phyloP scores from a whole-genome alignment of 23 tunicate genomes.

The Trididemnum clinides region DNA sequence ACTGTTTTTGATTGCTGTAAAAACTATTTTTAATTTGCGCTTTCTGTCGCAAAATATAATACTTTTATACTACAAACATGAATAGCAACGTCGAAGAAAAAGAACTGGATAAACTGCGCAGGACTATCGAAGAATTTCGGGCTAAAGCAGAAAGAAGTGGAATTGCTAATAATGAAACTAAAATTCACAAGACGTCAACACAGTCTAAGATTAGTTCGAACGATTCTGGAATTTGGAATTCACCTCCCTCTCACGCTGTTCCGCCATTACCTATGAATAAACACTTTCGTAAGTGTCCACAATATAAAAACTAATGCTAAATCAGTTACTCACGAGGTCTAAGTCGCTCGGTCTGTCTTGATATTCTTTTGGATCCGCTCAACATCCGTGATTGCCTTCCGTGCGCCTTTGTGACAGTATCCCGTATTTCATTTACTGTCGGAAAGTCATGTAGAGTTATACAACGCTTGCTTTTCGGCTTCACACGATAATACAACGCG shows the following conservation, averaged over 20 bases:
- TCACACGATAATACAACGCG: too few species aligned
- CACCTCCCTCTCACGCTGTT: conserved; percentile 19
- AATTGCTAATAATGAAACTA: conserved; percentile 21
- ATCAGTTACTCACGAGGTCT: too few species aligned
- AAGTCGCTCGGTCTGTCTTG: not conserved
- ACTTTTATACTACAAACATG: conserved; percentile 4
- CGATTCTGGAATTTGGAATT: conserved; percentile 31
- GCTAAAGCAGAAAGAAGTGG: conserved; percentile 75
- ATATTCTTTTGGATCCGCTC: not conserved
- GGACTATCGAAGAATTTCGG: conserved; percentile 81
- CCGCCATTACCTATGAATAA: conserved; percentile 17
- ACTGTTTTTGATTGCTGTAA: too few species aligned
- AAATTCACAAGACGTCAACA: conserved; percentile 10
- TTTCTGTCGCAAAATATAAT: too few species aligned
- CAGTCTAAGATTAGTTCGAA: not conserved
- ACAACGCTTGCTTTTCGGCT: too few species aligned
- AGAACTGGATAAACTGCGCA: conserved; percentile 75
- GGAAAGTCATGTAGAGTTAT: too few species aligned
- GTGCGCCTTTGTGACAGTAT: too few species aligned
- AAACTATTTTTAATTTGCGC: too few species aligned
- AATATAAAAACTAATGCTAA: too few species aligned
- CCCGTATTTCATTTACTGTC: too few species aligned
- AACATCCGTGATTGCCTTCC: too few species aligned
- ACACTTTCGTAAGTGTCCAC: conserved; percentile 55
- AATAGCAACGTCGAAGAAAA: conserved; percentile 39